Evolutionary conservation across 2,888 invertebrate species (phyloP).

Genomic region (Caenorhabditis sinica): DNA sequence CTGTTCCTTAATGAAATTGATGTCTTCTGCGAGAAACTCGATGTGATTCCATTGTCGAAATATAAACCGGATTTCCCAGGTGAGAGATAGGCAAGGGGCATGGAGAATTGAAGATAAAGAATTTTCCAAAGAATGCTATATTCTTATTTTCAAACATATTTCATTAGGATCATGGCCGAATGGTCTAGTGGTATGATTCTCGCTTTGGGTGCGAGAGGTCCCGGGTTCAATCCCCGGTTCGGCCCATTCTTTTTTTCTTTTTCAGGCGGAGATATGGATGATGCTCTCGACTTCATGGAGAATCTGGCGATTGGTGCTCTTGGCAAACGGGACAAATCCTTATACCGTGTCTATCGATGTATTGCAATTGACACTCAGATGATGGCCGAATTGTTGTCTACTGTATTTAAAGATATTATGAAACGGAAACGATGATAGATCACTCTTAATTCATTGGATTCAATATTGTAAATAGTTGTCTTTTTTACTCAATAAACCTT

Average conservation of each 20-base stretch:
- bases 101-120: neutral
- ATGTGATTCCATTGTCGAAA: slow-evolving; percentile 69
- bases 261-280: slow-evolving; percentile 74
- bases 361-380: slow-evolving; percentile 72
- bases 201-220: slow-evolving; percentile 84
- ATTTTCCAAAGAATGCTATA: neutral
- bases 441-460: neutral
- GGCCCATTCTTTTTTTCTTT: slow-evolving; percentile 60
- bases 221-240: slow-evolving; percentile 81
- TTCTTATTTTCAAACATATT: neutral
- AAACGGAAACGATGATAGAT: slow-evolving; percentile 56
- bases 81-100: slow-evolving; percentile 35
- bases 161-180: slow-evolving; percentile 40
- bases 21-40: slow-evolving; percentile 77
- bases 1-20: slow-evolving; percentile 79
- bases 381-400: slow-evolving; percentile 68
- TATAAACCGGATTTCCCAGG: slow-evolving; percentile 71
- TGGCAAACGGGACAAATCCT: slow-evolving; percentile 56
- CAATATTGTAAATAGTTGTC: neutral
- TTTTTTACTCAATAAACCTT: neutral
- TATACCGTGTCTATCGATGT: slow-evolving; percentile 65
- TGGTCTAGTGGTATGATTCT: no score
- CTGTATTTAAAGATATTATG: slow-evolving; percentile 71
- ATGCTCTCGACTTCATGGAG: slow-evolving; percentile 76
- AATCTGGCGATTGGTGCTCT: slow-evolving; percentile 54